These are phyloP conservation scores for Sabatieria punctata DNA, from an alignment of 2,888 invertebrate genomes.

Conservation along the genomic window DNA sequence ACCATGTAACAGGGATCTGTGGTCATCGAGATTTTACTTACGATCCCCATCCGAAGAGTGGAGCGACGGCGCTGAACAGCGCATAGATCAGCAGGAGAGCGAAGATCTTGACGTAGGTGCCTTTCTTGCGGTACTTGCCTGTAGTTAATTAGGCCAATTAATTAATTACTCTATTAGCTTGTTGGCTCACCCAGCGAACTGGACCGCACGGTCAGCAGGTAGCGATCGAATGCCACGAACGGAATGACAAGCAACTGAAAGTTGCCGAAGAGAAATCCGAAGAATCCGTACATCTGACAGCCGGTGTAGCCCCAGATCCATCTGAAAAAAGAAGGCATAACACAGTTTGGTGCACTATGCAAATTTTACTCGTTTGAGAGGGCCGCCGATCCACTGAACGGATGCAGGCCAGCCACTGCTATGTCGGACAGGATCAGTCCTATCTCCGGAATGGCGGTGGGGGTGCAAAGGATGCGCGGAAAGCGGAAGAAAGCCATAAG, in stretches of 20 bases:
- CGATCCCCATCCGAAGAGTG: conserved; percentile 18
- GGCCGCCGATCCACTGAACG: conserved; percentile 9
- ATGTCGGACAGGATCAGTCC: conserved; percentile 9
- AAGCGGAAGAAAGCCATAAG: no score
- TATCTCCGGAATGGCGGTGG: conserved; percentile 10
- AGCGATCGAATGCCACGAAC: conserved; percentile 23
- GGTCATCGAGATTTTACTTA: background rate
- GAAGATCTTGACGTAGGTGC: conserved; percentile 5
- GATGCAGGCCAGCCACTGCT: conserved; percentile 9
- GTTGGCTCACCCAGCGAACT: no score
- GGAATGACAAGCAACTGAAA: conserved; percentile 21
- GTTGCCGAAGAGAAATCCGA: conserved; percentile 27
- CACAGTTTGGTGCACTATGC: no score
- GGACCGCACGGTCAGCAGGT: conserved; percentile 9
- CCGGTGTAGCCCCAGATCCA: conserved; percentile 28
- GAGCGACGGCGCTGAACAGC: conserved; percentile 15
- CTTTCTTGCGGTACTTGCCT: conserved; percentile 1
- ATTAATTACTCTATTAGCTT: no score
- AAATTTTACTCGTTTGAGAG: conserved; percentile 8
- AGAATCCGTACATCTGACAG: conserved; percentile 26
- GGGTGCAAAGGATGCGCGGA: no score
- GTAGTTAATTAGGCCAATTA: no score
- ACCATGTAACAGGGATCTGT: no score
- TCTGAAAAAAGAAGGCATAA: no score
- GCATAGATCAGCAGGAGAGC: conserved; percentile 11